These are phyloP conservation scores for Petrocephalus schoutedeni DNA, from an alignment of 2,797 vertebrate species.

Conservation along the genomic window DNA sequence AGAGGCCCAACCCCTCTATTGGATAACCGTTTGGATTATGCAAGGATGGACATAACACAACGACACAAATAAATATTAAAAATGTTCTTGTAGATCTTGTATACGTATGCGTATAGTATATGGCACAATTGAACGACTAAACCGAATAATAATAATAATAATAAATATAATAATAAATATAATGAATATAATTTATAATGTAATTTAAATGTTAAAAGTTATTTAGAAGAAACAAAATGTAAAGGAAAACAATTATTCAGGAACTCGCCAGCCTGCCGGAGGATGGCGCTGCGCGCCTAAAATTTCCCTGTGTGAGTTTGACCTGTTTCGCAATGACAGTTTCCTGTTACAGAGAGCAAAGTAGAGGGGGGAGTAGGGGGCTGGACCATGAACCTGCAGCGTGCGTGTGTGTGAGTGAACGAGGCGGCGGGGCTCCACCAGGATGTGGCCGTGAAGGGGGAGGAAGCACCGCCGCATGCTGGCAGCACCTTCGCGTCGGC, in stretches of 20 bases:
- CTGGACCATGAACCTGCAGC: slow-evolving; percentile 23
- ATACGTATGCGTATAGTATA: neutral
- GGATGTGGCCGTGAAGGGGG: slow-evolving; percentile 24
- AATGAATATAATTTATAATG: neutral
- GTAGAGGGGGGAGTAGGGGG: slow-evolving; percentile 17
- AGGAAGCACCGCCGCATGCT: neutral
- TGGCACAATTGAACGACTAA: neutral
- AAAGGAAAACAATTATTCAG: neutral
- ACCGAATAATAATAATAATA: neutral
- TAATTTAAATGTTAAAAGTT: neutral
- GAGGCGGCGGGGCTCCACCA: slow-evolving; percentile 8
- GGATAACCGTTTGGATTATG: neutral
- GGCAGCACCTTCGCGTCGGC: neutral
- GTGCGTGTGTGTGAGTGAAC: slow-evolving; percentile 9
- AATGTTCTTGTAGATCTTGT: neutral
- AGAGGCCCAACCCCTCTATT: neutral
- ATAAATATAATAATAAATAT: neutral
- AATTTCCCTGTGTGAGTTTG: slow-evolving; percentile 10
- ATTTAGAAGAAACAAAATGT: neutral
- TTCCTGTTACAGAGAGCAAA: slow-evolving; percentile 26
- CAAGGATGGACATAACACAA: neutral
- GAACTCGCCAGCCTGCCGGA: slow-evolving; percentile 8
- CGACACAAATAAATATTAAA: neutral
- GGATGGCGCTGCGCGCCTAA: slow-evolving; percentile 23
- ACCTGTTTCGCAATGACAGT: slow-evolving; percentile 32